These are phyloP conservation scores for Drosophila silvestris DNA, from an alignment of 2,888 invertebrate genomes.

Conservation along the genomic window DNA sequence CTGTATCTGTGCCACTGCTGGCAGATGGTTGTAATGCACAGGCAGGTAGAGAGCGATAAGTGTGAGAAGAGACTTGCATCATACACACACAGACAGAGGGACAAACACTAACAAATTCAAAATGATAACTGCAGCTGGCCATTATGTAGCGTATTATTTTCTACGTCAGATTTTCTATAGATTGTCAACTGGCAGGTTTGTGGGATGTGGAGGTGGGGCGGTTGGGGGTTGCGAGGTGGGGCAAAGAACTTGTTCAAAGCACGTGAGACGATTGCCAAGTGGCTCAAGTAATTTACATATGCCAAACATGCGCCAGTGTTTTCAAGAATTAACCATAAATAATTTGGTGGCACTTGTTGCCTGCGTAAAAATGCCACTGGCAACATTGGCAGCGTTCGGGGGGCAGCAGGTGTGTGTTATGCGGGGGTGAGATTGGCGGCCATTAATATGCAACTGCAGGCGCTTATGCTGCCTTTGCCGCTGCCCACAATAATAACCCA, in stretches of 20 bases:
- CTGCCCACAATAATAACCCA: slow-evolving; percentile 17
- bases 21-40: slow-evolving; percentile 12
- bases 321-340: slow-evolving; percentile 66
- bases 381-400: not conserved
- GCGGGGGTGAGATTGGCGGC: not conserved
- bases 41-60: slow-evolving; percentile 24
- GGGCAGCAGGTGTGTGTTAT: not conserved
- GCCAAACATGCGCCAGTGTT: slow-evolving; percentile 61
- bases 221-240: not conserved
- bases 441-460: slow-evolving; percentile 58
- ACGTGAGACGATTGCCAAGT: slow-evolving; percentile 57
- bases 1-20: slow-evolving; percentile 7
- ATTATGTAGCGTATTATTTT: not conserved
- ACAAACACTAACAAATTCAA: not conserved
- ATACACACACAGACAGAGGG: not conserved
- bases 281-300: slow-evolving; percentile 52
- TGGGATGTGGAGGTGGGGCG: not conserved
- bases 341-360: slow-evolving; percentile 40
- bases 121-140: slow-evolving; percentile 1
- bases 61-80: slow-evolving; percentile 35
- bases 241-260: slow-evolving; percentile 35
- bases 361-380: slow-evolving; percentile 31
- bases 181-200: not conserved
- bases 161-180: not conserved
- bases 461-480: slow-evolving; percentile 24